These are phyloP conservation scores for Oxyteleia sp. DNA, from an alignment of 2,888 invertebrate species.

Conservation along the genomic window DNA sequence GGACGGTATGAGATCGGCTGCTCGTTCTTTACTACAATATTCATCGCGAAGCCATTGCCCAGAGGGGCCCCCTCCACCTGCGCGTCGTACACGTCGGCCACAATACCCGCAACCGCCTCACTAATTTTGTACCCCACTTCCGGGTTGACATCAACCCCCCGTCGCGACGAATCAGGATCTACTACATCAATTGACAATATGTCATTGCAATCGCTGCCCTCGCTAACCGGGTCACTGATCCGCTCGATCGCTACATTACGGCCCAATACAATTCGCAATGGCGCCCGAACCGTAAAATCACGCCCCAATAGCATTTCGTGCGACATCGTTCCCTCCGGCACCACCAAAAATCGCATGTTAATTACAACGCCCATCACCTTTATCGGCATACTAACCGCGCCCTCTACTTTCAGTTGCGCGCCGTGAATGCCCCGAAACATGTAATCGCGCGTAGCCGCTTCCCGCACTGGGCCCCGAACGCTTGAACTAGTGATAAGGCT, in stretches of 20 bases:
- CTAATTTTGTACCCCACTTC: background rate
- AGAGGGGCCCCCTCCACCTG: background rate
- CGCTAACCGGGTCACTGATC: background rate
- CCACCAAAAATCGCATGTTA: conserved; percentile 11
- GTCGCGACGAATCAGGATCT: background rate
- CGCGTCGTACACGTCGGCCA: background rate
- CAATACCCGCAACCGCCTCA: background rate
- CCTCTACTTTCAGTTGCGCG: background rate
- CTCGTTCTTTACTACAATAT: background rate
- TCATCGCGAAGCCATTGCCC: background rate
- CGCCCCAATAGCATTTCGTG: conserved; percentile 3
- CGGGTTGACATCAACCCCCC: background rate
- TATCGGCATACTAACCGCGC: background rate
- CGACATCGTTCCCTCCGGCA: conserved; percentile 15
- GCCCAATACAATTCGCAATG: background rate
- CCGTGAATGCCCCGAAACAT: conserved; percentile 13
- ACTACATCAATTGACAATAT: background rate
- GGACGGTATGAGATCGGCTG: conserved; percentile 1
- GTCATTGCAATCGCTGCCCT: background rate
- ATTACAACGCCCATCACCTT: background rate
- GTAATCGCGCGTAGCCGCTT: background rate
- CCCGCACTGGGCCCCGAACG: background rate
- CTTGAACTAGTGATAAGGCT: background rate
- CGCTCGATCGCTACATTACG: background rate
- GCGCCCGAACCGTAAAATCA: background rate